Conservation (phyloP, 2,888 invertebrate species). For the Nezara viridula region DNA sequence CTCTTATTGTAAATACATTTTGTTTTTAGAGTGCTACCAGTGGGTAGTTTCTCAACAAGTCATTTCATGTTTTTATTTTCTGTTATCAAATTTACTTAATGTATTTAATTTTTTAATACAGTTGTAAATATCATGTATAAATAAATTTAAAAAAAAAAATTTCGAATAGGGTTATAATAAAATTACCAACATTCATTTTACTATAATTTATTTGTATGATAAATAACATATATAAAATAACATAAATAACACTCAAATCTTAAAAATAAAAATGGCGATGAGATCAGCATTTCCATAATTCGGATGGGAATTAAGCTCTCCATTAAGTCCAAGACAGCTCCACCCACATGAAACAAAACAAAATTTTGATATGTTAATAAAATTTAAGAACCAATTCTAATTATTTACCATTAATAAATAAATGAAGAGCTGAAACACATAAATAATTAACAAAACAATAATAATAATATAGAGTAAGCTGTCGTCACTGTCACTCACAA, state of each 20-base stretch:
- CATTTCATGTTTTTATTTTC: too few species aligned
- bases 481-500: too few species aligned
- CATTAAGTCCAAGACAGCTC: not conserved
- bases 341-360: not conserved
- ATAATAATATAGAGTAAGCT: not conserved
- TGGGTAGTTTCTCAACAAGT: too few species aligned
- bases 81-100: too few species aligned
- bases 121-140: too few species aligned
- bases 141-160: too few species aligned
- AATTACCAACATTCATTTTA: not conserved
- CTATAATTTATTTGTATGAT: not conserved
- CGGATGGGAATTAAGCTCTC: not conserved
- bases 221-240: not conserved
- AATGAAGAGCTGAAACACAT: not conserved
- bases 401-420: not conserved
- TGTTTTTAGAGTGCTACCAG: too few species aligned
- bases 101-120: too few species aligned
- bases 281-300: not conserved
- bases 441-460: not conserved
- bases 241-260: not conserved
- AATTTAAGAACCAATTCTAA: not conserved
- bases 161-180: not conserved
- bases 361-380: not conserved
- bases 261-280: slow-evolving; percentile 4
- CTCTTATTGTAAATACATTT: too few species aligned